Base-by-base conservation (phyloP, 2,113 vertebrate species). In the Solenodon paradoxus region DNA sequence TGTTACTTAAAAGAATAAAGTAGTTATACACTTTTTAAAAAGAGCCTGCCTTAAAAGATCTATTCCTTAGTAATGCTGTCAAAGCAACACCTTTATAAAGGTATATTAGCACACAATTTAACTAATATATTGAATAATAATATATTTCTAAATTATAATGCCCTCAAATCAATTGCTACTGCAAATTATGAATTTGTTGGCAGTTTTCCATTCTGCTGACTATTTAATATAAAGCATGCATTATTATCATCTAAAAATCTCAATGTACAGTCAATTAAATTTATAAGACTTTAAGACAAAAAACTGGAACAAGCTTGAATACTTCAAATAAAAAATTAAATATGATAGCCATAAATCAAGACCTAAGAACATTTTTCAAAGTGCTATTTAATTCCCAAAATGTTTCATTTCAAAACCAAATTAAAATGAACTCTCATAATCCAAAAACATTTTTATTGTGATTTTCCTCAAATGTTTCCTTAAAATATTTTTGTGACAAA, bases 201-300 rank as follows among this genome's bases (percentile, higher is more conserved):
- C 71, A 82, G 92, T 64, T 93, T 82, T 61, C 84, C 92, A 87
- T 72, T 28, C 2, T 84, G 74, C 93, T 77, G 32, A 61, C 3
- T 96, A 96, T 72, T 53, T 88, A 95, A 84, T 93, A 1, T 15
- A 51, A 78, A 69, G 20, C 63, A 53, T 26, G 64, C 7, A 74
- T 79, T 72, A 69, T 55, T 69, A 45, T 16, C 24, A 53, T 24
- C 26, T 68, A 75, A 81, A 61, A 81, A 79, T 74, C 15, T 57
- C n/a, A 87, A 30, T 72, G 24, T 72, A 26, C 0, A 63, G 28
- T 42, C 13, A 79, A 69, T 51, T 69, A 51, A 68, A 72, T 74
- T 51, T 24, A 51, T 2, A 61, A 74, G 7, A 1, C 45, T 79
- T 79, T 68, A 49, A 49, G 84, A 64, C 74, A 47, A 47, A 86